Conservation (phyloP, 2,888 invertebrate species). For the Byasa hedistus region DNA sequence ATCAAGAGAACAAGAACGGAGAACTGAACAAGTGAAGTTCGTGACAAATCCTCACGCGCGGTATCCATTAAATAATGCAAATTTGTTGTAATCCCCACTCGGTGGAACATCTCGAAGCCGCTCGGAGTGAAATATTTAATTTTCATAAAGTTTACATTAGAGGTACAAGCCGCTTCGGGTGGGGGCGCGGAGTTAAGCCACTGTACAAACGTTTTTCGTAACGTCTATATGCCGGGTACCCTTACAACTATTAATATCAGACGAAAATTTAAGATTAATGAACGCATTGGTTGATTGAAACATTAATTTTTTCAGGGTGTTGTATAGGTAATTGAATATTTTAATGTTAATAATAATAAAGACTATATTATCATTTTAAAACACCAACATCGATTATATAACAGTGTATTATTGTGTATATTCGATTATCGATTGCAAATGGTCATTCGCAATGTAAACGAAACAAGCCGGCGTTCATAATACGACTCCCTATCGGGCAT, state of each 20-base stretch:
- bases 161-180: constrained; percentile 51
- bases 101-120: constrained; percentile 53
- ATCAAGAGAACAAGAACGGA: constrained; percentile 45
- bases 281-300: constrained; percentile 17
- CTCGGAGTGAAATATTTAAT: constrained; percentile 77
- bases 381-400: no score
- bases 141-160: constrained; percentile 78
- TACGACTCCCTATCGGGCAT: constrained; percentile 34
- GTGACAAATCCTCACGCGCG: constrained; percentile 74
- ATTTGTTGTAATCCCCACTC: constrained; percentile 76
- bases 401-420: no score
- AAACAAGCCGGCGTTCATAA: constrained; percentile 22
- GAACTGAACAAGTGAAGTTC: constrained; percentile 57
- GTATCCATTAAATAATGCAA: constrained; percentile 79
- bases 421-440: constrained; percentile 16
- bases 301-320: neutral
- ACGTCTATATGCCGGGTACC: constrained; percentile 30
- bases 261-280: constrained; percentile 29
- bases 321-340: neutral
- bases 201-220: constrained; percentile 37
- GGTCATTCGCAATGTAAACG: constrained; percentile 17
- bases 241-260: constrained; percentile 28
- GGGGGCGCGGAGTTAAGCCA: constrained; percentile 38
- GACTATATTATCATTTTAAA: no score
- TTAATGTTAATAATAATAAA: neutral